phyloP scores from a whole-genome alignment of 2,888 invertebrate genomes.

The Nysson spinosus region DNA sequence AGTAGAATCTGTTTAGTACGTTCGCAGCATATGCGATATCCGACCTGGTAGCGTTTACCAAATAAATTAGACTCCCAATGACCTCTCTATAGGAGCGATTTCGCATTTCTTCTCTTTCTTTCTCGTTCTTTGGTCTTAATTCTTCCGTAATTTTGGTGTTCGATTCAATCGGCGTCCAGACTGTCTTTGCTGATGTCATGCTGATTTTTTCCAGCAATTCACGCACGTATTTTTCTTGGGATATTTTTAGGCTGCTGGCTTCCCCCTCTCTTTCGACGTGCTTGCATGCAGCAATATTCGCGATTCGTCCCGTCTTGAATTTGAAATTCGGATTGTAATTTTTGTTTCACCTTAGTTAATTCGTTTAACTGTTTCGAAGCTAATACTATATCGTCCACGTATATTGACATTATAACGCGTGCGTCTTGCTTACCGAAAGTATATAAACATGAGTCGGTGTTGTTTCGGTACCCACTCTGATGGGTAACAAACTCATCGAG shows the following conservation, averaged over 20 bases:
- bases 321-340: constrained; percentile 33
- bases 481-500: too few species aligned
- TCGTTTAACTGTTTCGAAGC: constrained; percentile 29
- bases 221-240: constrained; percentile 17
- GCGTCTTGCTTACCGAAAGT: constrained; percentile 13
- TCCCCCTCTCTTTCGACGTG: too few species aligned
- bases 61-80: not conserved
- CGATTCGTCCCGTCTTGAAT: constrained; percentile 19
- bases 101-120: not conserved
- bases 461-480: too few species aligned
- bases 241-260: constrained; percentile 25
- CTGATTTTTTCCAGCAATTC: constrained; percentile 28
- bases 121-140: not conserved
- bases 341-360: constrained; percentile 24
- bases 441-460: too few species aligned
- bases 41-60: not conserved
- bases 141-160: not conserved
- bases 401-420: constrained; percentile 26
- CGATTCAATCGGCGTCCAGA: not conserved
- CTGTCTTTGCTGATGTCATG: constrained; percentile 22
- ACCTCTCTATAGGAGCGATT: not conserved
- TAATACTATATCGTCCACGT: constrained; percentile 42
- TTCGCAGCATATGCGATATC: not conserved
- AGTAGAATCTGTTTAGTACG: constrained; percentile 1
- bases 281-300: too few species aligned